phyloP scores from a whole-genome alignment of 2,888 invertebrate species.

The Scaeva pyrastri region DNA sequence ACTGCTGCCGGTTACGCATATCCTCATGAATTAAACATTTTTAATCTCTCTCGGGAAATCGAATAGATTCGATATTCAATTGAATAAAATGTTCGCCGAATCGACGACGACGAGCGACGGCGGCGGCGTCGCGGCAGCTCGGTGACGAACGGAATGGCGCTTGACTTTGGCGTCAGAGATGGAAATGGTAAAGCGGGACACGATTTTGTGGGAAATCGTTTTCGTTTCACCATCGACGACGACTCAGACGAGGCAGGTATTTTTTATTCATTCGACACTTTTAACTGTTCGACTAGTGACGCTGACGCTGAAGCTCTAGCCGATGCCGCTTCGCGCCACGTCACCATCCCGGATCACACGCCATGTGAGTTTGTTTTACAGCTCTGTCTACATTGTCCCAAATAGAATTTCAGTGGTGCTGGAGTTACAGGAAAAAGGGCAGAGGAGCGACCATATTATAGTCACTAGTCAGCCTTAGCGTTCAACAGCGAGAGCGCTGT shows the following conservation, averaged over 20 bases:
- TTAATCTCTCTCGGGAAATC: conserved; percentile 75
- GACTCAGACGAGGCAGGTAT: conserved; percentile 31
- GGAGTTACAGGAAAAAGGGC: conserved; percentile 31
- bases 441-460: conserved; percentile 17
- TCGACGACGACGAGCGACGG: conserved; percentile 28
- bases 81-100: conserved; percentile 73
- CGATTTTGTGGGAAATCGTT: background rate
- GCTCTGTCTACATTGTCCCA: conserved; percentile 49
- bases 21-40: conserved; percentile 76
- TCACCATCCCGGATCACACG: conserved; percentile 41
- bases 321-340: conserved; percentile 10
- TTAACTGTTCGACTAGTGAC: conserved; percentile 15
- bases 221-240: background rate
- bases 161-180: conserved; percentile 1
- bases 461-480: background rate
- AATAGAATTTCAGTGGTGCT: conserved; percentile 52
- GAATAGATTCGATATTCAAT: conserved; percentile 75
- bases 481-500: background rate
- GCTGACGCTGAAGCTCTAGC: conserved; percentile 1
- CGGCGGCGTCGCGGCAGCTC: background rate
- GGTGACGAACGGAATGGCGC: too few relatives aligned
- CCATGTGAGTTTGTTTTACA: conserved; percentile 70
- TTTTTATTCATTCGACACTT: conserved; percentile 70
- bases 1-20: conserved; percentile 74
- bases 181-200: background rate